Evolutionary conservation across 2,113 vertebrate genomes (phyloP), one percentile per base, ranked within the genome.

Genomic region (Macheiramphus alcinus): DNA sequence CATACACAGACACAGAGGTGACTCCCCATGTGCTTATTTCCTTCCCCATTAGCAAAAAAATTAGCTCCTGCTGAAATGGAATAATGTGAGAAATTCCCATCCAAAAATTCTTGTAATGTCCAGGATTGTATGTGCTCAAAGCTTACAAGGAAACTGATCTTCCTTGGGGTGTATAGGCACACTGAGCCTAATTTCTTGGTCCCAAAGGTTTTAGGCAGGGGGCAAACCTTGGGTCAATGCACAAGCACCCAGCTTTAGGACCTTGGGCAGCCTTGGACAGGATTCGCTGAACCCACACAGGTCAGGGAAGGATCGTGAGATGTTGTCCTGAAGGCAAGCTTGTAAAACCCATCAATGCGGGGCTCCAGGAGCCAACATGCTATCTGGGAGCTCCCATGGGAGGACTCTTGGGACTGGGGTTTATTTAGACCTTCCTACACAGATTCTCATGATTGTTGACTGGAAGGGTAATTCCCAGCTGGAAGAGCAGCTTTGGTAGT

Each of bases 51-150:
- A n/a, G 12, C 22, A 75, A 90, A 87, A 87, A 47, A 16, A 5
- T 16, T 31, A 38, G 43, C 11, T 92, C 36, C 67, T 70, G 50
- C 32, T 66, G 80, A 71, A 88, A 78, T 7, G 6, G 47, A 25
- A n/a, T 18, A 59, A 65, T 7, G 11, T 55, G 47, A 88, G n/a
- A 68, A 92, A 52, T 29, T 73, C 59, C 10, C 29, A 40, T 20
- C 6, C 17, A 9, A 31, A 87, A 66, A 11, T 13, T 5, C 0
- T 26, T 55, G 3, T 9, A 13, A 29, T 1, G 0, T 74, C 48
- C 74, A 72, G 34, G 40, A 29, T 8, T 14, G 3, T 3, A 1
- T 29, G 4, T 31, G 18, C 48, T 81, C 61, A 79, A 63, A 87
- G 29, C 32, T 85, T 38, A 31, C 65, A 74, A 53, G 55, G 56